phyloP scores from a whole-genome alignment of 2,113 vertebrate species.

The Anolis carolinensis region DNA sequence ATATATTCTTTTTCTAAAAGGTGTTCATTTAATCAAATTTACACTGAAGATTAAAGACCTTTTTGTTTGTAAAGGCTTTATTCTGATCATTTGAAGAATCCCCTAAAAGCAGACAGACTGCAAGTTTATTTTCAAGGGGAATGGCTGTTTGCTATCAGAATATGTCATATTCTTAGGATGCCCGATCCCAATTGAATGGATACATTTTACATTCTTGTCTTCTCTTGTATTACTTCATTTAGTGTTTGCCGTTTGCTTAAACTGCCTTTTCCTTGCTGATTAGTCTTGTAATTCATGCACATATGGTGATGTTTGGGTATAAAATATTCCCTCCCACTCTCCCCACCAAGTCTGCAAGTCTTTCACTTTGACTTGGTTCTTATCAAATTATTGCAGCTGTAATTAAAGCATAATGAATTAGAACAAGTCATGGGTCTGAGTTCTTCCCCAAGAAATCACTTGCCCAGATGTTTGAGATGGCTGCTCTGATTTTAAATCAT shows the following conservation, averaged over 20 bases:
- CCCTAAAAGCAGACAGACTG: not conserved
- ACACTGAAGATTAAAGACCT: not conserved
- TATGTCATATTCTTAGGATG: slow-evolving; percentile 39
- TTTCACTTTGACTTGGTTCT: slow-evolving; percentile 70
- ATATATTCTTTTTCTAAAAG: not conserved
- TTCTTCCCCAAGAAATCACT: slow-evolving; percentile 59
- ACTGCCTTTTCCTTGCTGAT: slow-evolving; percentile 55
- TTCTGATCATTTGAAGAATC: not conserved
- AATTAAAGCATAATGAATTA: slow-evolving; percentile 63
- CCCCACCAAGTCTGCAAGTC: slow-evolving; percentile 54
- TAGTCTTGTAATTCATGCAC: slow-evolving; percentile 65
- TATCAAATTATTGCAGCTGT: slow-evolving; percentile 65
- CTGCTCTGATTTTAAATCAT: slow-evolving; percentile 59
- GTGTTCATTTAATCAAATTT: not conserved
- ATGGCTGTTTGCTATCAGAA: slow-evolving; percentile 1
- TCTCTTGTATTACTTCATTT: slow-evolving; percentile 54
- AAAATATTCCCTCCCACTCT: slow-evolving; percentile 57
- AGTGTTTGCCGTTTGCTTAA: slow-evolving; percentile 58
- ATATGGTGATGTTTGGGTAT: slow-evolving; percentile 59
- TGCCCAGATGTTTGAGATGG: slow-evolving; percentile 61
- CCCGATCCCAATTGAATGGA: slow-evolving; percentile 44
- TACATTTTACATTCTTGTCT: slow-evolving; percentile 63
- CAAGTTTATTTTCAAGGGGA: not conserved
- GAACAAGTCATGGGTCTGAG: slow-evolving; percentile 48
- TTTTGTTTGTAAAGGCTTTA: not conserved